Evolutionary conservation across 2,888 invertebrate species (phyloP), one percentile per base, ranked within the genome.

Genomic region (Callimorpha dominula): DNA sequence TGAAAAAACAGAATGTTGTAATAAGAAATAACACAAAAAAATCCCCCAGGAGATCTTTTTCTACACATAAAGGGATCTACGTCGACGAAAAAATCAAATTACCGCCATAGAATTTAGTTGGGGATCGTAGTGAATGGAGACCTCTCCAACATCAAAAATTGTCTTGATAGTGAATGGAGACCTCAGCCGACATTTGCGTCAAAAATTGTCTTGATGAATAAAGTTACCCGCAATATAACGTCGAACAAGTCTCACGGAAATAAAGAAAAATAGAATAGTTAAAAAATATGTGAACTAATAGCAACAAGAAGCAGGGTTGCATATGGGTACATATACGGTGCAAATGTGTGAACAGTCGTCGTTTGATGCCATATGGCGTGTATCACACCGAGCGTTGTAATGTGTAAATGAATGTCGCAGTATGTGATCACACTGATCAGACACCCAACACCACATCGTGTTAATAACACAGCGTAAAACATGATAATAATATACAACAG

Each of bases 361-460:
- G 54, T 40, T 42, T 31, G 8, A 68, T 42, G 49, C 66, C 86
- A 85, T 78, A 80, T 86, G 86, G 83, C 43, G 60, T 49, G 72
- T 73, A 80, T 82, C 78, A 78, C 74, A 79, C 82, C 73, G 67
- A 46, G 50, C 43, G 17, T 8, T 57, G 65, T 66, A 62, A 57
- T 52, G 65, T 60, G 66, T 43, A 68, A 49, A 72, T 50, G 65
- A 31, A 31, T 64, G 52, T 66, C 70, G 52, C 73, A 67, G 31
- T 52, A 50, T 60, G 43, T 67, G 60, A 20, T 46, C 57, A 60
- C 62, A 62, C 49, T 67, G 60, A 20, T 46, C 57, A 60, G 68
- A 62, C 49, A 69, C 42, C 46, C 20, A 46, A 70, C 65, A 46
- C 54, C 70, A 62, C 65, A 43, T 49, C 65, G 57, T 20, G 46